These are phyloP conservation scores for Agrochola lychnidis DNA, from an alignment of 2,888 invertebrate species.

Conservation along the genomic window DNA sequence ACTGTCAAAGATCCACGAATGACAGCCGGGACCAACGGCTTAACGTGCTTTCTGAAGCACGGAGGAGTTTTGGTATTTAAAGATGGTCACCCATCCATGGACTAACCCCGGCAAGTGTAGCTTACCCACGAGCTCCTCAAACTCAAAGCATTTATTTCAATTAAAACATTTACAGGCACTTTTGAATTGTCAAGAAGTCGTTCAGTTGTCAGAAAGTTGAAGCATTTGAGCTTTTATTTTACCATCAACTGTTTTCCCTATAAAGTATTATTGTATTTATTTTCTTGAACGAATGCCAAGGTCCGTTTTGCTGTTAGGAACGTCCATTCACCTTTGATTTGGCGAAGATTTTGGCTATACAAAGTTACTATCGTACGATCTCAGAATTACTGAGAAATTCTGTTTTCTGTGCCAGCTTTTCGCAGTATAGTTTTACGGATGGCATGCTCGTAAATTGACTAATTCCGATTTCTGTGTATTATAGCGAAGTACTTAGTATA, in stretches of 20 bases:
- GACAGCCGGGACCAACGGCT: no score
- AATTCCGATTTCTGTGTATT: neutral
- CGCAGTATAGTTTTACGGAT: neutral
- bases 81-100: no score
- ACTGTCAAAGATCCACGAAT: no score
- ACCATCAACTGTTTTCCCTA: slow-evolving; percentile 13
- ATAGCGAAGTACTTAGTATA: neutral
- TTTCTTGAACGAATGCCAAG: slow-evolving; percentile 49
- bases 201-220: neutral
- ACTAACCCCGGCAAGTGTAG: no score
- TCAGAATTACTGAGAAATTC: slow-evolving; percentile 33
- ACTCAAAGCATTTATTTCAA: neutral
- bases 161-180: neutral
- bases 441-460: neutral
- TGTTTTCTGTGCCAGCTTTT: slow-evolving; percentile 22
- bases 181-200: neutral
- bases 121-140: neutral
- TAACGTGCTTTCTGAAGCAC: no score
- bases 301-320: slow-evolving; percentile 8
- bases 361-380: slow-evolving; percentile 15
- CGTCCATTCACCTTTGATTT: slow-evolving; percentile 55
- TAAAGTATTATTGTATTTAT: slow-evolving; percentile 14
- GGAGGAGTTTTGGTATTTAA: no score
- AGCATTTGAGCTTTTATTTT: neutral
- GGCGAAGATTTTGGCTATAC: slow-evolving; percentile 25